Base-by-base conservation (phyloP, 2,113 vertebrate species). In the Pao palembangensis region DNA sequence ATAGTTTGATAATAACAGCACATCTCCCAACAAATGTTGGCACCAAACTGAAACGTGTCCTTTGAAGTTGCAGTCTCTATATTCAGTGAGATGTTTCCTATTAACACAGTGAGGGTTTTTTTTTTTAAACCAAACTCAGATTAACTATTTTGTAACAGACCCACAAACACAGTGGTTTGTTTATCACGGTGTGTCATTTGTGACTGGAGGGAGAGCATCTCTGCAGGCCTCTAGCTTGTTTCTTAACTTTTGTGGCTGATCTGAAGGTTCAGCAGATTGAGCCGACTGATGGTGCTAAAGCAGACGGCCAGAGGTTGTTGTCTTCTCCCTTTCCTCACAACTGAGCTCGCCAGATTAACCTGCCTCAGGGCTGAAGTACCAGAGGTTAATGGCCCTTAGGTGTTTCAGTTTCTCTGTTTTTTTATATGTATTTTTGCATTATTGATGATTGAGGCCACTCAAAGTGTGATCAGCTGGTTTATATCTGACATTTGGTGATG, bases 191-290 rank as follows among this genome's bases (percentile, higher is more conserved):
- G 56, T 41, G 49, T 31, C 13, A 56, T 48, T 65, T 54, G 31
- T 44, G 25, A 65, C 51, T 20, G 7, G 34, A 51, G 20, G 15
- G 23, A 3, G 28, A 73, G 51, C 43, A 54, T 71, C 69, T 71
- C 69, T 71, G 53, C 20, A 57, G 58, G 51, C 55, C 74, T 57
- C 49, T 41, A 54, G 63, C 68, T 56, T 21, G 53, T 62, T 56
- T 62, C 31, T 57, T 62, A 65, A 57, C 64, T 55, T 60, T 23
- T 61, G 21, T 44, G 6, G 31, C 25, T 43, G 67, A 49, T 52
- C 44, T 74, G 69, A 80, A 82, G 62, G 73, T 73, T 55, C 47
- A 21, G 23, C 75, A 65, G 66, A 56, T 69, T 75, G 51, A 69
- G 53, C 51, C 68, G 71, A 71, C 67, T 72, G 78, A 38, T 79